Base-by-base conservation (phyloP, 2,113 vertebrate genomes). In the Plotosus lineatus region DNA sequence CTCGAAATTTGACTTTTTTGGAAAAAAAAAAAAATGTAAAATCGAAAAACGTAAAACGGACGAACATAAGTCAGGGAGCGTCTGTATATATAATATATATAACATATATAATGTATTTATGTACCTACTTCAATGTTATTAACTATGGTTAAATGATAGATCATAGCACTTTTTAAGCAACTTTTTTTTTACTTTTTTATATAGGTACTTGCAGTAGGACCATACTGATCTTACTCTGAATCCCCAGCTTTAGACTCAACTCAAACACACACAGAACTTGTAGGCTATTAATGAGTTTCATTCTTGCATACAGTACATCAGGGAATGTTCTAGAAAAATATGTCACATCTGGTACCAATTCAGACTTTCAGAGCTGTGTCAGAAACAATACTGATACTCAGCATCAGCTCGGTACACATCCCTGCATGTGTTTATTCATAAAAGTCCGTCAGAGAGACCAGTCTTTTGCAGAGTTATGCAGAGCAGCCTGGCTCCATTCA, bases 401-500 rank as follows among this genome's bases (percentile, higher is more conserved):
- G n/a, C 15, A 46, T 71, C n/a, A 15, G 33, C 42, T 71, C 28
- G 66, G 40, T 71, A 71, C 42, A 28, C 40, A 28, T 48, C 9
- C 23, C 38, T 42, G 38, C 33, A 68, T 55, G n/a, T 79, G 36
- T 79, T 79, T 56, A 66, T 66, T 38, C 15, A 53, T 53, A 48
- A 84, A 63, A 21, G 79, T 61, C 28, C 36, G 63, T 82, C 36
- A 51, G 42, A 79, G 44, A 82, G 58, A 61, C 40, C 38, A 23
- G 77, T 46, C 55, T 69, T 63, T 51, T 88, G 82, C 87, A 84
- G 85, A 81, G 81, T 84, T 80, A 77, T 82, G 82, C 63, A 80
- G 78, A 85, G 84, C 87, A 78, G 81, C 56, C 85, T 77, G 84
- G 78, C 85, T 88, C 83, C 76, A 76, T 90, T 87, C 89, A 81